Evolutionary conservation across 1,140 invertebrate species (phyloP), one percentile per base, ranked within the genome.

Genomic region (Tenebrio molitor): DNA sequence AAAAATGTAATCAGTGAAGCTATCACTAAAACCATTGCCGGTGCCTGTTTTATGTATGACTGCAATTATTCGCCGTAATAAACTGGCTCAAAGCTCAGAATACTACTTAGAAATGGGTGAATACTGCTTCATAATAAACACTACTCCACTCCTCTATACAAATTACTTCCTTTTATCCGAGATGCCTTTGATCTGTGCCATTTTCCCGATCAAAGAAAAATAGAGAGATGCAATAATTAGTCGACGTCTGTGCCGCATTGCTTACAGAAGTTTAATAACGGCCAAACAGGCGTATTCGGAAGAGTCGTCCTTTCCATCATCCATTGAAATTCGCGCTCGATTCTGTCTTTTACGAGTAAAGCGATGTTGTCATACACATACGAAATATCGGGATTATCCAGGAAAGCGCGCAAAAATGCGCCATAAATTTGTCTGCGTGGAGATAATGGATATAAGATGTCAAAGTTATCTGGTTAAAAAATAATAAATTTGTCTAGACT

Each of bases 161-260:
- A 42, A 65, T 65, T 65, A 65, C 63, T 65, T 65, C 63, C 39
- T 65, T 65, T 65, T 41, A 65, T 65, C 7, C 6, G 19, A 21
- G 7, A 65, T 41, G 12, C 16, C 14, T 65, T 65, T 42, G 34
- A 65, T 64, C 12, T 64, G 8, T 12, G 63, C 17, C 34, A 41
- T 65, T 65, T 29, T 15, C 17, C 33, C n/a, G 33, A 65, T 65
- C 63, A 65, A 65, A 65, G 63, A 65, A 65, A 65, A 41, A 41
- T 65, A 19, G 10, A 42, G 15, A 17, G 10, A 23, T 23, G 17
- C 34, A 41, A 65, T 65, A 65, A 65, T 63, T 63, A 33, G 23
- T 34, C 58, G 23, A 36, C 34, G 15, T 36, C 25, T 63, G 58
- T 29, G 12, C 15, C 8, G 12, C 17, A 44, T 44, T 44, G 42